Percentiles rank a stretch among this genome's conserved stretches.
These are phyloP conservation scores for Lacerta bilineata DNA, from an alignment of 2,797 vertebrate species.

Conservation along the genomic window DNA sequence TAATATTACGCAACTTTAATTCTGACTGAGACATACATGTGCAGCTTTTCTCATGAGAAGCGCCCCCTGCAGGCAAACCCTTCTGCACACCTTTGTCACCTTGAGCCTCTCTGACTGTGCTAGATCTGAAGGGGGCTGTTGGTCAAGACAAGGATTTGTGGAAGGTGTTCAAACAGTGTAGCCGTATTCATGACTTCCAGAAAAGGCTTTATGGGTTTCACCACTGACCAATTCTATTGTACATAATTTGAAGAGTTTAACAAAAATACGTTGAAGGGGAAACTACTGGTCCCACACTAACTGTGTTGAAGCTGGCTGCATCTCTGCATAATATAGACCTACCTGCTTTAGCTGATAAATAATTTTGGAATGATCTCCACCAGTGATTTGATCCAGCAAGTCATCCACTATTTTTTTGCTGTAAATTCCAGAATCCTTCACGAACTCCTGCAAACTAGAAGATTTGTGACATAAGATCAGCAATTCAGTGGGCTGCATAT, in stretches of 20 bases:
- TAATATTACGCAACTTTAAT: too few species aligned
- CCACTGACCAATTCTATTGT: background rate
- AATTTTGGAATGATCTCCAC: constrained; percentile 91
- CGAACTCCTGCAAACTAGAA: constrained; percentile 94
- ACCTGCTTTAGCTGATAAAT: constrained; percentile 93
- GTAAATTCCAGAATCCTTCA: constrained; percentile 90
- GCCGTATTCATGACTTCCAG: background rate
- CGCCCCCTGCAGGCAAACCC: too few species aligned
- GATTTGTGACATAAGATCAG: constrained; percentile 28
- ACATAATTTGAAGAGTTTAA: background rate
- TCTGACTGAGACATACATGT: too few species aligned
- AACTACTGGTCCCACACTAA: background rate
- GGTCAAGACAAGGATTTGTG: background rate
- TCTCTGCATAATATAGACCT: constrained; percentile 40
- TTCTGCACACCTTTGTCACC: too few species aligned
- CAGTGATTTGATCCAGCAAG: constrained; percentile 96
- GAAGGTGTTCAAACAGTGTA: background rate
- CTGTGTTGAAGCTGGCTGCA: background rate
- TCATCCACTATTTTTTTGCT: constrained; percentile 92
- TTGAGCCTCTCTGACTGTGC: background rate
- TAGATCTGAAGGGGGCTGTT: background rate
- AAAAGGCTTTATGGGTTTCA: background rate
- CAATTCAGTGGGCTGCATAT: background rate
- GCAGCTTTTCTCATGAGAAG: too few species aligned
- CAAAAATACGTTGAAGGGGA: background rate